These are phyloP conservation scores for Trachelus stipa DNA, from an alignment of 2,888 invertebrate genomes.

Conservation along the genomic window DNA sequence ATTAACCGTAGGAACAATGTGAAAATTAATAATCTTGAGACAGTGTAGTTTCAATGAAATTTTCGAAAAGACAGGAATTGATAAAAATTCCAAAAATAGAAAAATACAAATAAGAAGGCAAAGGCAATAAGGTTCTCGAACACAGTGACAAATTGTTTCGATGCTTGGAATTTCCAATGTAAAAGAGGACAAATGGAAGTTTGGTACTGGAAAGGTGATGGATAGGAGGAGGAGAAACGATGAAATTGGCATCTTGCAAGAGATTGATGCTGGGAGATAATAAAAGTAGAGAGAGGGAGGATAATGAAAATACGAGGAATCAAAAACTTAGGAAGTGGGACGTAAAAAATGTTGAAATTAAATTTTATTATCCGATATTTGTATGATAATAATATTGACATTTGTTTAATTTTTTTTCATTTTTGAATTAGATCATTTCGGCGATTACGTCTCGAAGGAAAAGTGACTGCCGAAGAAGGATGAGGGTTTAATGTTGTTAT, in stretches of 20 bases:
- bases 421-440: background rate
- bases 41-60: background rate
- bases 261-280: background rate
- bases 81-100: background rate
- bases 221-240: background rate
- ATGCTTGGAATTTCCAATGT: background rate
- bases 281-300: background rate
- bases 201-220: background rate
- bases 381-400: background rate
- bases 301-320: background rate
- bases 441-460: background rate
- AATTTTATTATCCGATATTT: background rate
- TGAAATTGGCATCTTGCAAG: background rate
- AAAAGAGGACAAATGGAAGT: background rate
- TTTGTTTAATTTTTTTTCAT: background rate
- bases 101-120: background rate
- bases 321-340: background rate
- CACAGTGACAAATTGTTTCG: background rate
- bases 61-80: background rate
- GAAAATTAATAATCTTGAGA: background rate
- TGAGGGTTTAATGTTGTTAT: background rate
- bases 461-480: background rate
- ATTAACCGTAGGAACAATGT: background rate
- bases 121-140: background rate
- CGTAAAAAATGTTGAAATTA: background rate